Percentiles rank a stretch among this genome's conserved stretches.
These are phyloP conservation scores for Tapera naevia DNA, from an alignment of 2,797 vertebrate species.

Conservation along the genomic window DNA sequence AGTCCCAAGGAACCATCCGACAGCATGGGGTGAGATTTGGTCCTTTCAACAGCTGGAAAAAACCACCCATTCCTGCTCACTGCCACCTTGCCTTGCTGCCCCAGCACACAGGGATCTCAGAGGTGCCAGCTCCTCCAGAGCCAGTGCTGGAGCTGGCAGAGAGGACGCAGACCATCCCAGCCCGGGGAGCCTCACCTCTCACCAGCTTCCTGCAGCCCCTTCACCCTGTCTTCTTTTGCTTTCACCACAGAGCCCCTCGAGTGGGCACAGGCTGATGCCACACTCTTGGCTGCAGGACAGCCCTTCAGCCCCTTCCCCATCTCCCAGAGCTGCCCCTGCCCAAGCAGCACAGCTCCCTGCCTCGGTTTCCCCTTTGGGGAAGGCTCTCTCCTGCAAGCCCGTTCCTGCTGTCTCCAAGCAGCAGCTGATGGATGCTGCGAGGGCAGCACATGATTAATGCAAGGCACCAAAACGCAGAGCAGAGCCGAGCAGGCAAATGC, in stretches of 20 bases:
- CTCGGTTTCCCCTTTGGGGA: slow-evolving; percentile 20
- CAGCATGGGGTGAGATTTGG: not conserved
- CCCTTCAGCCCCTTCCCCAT: fast-evolving
- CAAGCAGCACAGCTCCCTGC: not conserved
- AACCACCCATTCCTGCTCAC: not conserved
- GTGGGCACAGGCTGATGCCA: not conserved
- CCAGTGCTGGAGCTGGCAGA: not conserved
- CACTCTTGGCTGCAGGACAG: not conserved
- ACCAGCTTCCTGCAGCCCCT: not conserved
- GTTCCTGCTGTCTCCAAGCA: not conserved
- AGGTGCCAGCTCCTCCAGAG: not conserved
- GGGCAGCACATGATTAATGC: slow-evolving; percentile 27
- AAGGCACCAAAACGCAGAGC: slow-evolving; percentile 33
- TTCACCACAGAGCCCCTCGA: not conserved
- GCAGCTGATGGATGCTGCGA: not conserved
- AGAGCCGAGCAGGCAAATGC: not conserved
- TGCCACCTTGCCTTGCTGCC: not conserved
- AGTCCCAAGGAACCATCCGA: not conserved
- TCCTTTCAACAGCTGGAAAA: not conserved
- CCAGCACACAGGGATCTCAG: not conserved
- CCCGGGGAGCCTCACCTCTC: not conserved
- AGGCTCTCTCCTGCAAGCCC: not conserved
- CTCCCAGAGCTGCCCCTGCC: not conserved
- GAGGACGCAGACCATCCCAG: not conserved
- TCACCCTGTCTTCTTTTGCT: not conserved